phyloP scores from a whole-genome alignment of 2,797 vertebrate species.

The Pipistrellus pygmaeus region DNA sequence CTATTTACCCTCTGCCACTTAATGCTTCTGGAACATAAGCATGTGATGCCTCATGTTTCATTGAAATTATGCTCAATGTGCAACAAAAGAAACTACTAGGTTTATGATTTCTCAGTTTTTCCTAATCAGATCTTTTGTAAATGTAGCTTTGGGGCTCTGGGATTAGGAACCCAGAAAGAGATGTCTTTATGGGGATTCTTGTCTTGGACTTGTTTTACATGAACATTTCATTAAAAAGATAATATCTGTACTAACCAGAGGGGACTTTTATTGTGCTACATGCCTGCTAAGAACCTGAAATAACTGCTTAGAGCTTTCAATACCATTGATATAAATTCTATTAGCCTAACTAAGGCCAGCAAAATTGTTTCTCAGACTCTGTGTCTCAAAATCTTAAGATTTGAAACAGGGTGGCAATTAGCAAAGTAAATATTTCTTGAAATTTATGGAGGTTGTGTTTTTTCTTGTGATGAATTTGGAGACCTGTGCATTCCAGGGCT shows the following conservation, averaged over 20 bases:
- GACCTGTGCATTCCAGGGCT: neutral
- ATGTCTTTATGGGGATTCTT: neutral
- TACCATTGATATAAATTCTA: neutral
- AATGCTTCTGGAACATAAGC: neutral
- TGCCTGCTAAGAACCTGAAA: neutral
- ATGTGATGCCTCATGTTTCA: neutral
- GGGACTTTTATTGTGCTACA: neutral
- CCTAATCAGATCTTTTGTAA: constrained; percentile 18
- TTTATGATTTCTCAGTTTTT: neutral
- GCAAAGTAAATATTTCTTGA: constrained; percentile 47
- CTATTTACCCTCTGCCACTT: accelerated
- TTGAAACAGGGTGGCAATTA: constrained; percentile 34
- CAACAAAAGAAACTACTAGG: neutral
- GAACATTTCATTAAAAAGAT: constrained; percentile 50
- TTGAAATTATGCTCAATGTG: neutral
- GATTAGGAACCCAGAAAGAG: neutral
- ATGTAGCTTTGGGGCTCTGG: neutral
- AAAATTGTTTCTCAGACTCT: neutral
- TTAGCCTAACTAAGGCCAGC: neutral
- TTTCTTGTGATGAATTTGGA: constrained; percentile 57
- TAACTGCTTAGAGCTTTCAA: neutral
- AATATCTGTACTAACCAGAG: neutral
- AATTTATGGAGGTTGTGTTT: constrained; percentile 51
- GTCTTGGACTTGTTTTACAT: neutral
- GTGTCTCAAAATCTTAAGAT: constrained; percentile 25